Base-by-base conservation (phyloP, 2,888 invertebrate genomes). In the Trissonchulus latispiculum region DNA sequence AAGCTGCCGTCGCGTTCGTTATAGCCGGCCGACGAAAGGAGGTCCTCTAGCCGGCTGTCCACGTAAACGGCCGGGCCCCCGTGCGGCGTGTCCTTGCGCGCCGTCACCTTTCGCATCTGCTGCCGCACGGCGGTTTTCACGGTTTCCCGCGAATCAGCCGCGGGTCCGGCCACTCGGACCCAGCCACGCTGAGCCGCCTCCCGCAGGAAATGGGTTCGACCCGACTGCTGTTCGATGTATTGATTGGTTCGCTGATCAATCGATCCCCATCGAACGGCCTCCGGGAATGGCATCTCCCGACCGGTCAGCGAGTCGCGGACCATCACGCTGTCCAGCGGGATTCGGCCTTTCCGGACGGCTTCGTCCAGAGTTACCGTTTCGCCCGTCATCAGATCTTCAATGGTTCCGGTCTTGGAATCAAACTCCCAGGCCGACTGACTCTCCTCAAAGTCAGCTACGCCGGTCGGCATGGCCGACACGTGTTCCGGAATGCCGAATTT, bases 131-230 rank as follows among this genome's bases (percentile, higher is more conserved):
- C 32, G 3, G 73, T 73, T 8, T 61, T 29, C 3, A 70, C 18
- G 8, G 73, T 32, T 61, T 61, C 71, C 36, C 8, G 32, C 1
- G 61, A 62, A 71, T 71, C 8, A n/a, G 70, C n/a, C 1, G 48
- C n/a, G 1, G 31, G 61, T 29, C 59, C 61, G 3, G 71, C 35
- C 23, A 75, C 31, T 23, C 36, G 59, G 64, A 93, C 87, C 48
- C 94, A 87, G 59, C 93, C 94, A 85, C 92, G 92, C 77, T 89
- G 88, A 76, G 91, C 87, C 70, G 93, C 86, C 84, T 91, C 90
- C 3, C 91, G 90, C 77, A 93, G 87, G 0, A 92, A 90, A 36
- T 73, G 72, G 8, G 36, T 1, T 35, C 35, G 36, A 18, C 69
- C 69, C 59, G 33, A 29, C n/a, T 32, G 28, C 29, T 73, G 48